Evolutionary conservation across 2,797 vertebrate genomes (phyloP), one percentile per base, ranked within the genome.

Genomic region (Leucoraja ocellata): DNA sequence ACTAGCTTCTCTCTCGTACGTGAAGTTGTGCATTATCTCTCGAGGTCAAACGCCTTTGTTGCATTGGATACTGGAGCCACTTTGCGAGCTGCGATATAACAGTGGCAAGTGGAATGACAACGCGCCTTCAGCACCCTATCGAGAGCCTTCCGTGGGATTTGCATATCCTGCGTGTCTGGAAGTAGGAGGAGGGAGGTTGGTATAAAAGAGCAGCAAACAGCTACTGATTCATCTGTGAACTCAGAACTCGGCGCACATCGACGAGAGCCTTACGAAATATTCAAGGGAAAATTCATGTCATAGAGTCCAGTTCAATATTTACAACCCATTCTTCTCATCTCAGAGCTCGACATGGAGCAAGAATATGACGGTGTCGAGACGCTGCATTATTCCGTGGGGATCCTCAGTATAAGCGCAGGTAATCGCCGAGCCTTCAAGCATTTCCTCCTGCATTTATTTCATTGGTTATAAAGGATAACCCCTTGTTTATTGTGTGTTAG

Each of bases 401-500:
- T 98, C 74, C 94, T 97, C 93, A 94, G 95, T 93, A 96, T 97
- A 93, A 95, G 96, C 46, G 97, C 96, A 94, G 98, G 97, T 98
- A 97, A 95, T 96, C 13, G 94, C n/a, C 36, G n/a, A 21, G 21
- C 65, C n/a, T 63, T 68, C 68, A 32, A 93, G 0, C 21, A 21
- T 39, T 36, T 32, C 18, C 93, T 63, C 58, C 4, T 46, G 63
- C 2, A 0, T 2, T 1, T 80, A 86, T 2, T 2, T 39, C 1
- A 83, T 0, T 3, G 0, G 65, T 94, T 83, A 86, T 58, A n/a
- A 78, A 77, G 7, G 93, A 46, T 54, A 18, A 94, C 0, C 65
- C 65, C 91, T 54, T 93, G 61, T 54, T 4, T 0, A 0, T 36
- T 94, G 25, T n/a, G 46, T 18, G 94, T 0, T 74, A 98, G 98